Conservation (phyloP, 92 coral and sea anemone genomes). For the Pocillopora grandis region DNA sequence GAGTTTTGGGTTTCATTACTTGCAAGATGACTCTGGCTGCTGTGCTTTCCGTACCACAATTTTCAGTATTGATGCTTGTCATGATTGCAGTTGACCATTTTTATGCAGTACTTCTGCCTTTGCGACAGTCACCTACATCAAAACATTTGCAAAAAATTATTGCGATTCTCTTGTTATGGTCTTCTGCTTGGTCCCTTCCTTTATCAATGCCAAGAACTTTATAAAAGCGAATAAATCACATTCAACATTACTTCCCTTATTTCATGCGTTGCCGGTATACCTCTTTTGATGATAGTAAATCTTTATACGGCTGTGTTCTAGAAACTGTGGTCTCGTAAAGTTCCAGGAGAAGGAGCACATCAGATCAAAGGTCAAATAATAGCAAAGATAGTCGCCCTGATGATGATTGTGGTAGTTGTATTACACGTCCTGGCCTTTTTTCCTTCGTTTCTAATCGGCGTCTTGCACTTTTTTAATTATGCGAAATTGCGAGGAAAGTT, state of each 20-base stretch:
- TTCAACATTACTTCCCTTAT: too few species aligned
- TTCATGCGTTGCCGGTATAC: neutral
- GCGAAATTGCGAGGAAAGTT: neutral
- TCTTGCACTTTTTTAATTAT: neutral
- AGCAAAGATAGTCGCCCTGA: conserved; percentile 14
- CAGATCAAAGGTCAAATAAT: conserved; percentile 9
- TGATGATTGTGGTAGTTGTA: conserved; percentile 16
- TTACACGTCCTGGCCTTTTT: conserved; percentile 1
- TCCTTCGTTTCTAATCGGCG: neutral
- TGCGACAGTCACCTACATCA: neutral
- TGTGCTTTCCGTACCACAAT: too few species aligned
- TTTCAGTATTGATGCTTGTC: neutral
- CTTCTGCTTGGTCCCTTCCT: neutral
- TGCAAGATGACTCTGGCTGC: too few species aligned
- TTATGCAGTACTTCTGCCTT: neutral
- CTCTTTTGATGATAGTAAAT: neutral
- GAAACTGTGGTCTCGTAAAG: neutral
- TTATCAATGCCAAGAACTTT: neutral
- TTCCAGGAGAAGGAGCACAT: conserved; percentile 33
- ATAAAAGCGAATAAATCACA: neutral
- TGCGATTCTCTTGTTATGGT: neutral
- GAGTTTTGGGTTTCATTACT: neutral
- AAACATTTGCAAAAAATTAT: neutral
- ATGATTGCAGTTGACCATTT: neutral
- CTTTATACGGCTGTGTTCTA: neutral